Percentiles rank a stretch among this genome's conserved stretches.
Evolutionary conservation across 1,140 invertebrate genomes (phyloP).

Genomic region (Drosophila teissieri): DNA sequence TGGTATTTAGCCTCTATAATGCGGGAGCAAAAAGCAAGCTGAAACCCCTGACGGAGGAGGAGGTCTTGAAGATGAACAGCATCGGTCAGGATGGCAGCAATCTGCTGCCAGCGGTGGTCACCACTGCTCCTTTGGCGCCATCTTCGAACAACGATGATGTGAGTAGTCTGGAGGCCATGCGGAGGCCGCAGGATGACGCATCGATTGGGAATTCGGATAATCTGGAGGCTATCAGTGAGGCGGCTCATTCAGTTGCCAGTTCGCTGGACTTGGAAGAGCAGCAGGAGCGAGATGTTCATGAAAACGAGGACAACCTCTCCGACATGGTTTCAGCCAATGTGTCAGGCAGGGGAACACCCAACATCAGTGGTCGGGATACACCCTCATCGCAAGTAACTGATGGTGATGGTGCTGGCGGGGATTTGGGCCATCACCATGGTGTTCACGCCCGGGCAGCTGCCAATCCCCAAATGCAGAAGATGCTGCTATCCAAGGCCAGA

Average conservation of each 20-base stretch:
- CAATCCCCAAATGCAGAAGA: conserved; percentile 86
- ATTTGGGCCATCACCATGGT: conserved; percentile 83
- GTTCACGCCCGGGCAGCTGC: conserved; percentile 83
- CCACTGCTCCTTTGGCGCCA: conserved; percentile 33
- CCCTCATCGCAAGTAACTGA: conserved; percentile 96
- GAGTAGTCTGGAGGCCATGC: conserved; percentile 69
- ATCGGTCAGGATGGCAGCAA: conserved; percentile 67
- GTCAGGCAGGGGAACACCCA: conserved; percentile 93
- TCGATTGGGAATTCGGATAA: conserved; percentile 96
- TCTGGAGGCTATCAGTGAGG: conserved; percentile 96
- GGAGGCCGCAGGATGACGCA: conserved; percentile 91
- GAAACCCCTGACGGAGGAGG: conserved; percentile 80
- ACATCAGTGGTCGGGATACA: conserved; percentile 94
- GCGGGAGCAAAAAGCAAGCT: conserved; percentile 73
- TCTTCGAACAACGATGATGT: conserved; percentile 76
- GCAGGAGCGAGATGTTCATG: conserved; percentile 87
- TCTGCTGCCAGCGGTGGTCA: conserved; percentile 47
- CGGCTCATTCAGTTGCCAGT: conserved; percentile 94
- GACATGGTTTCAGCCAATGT: conserved; percentile 99
- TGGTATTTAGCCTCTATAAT: conserved; percentile 79
- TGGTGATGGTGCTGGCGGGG: conserved; percentile 86
- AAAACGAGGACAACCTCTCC: conserved; percentile 93
- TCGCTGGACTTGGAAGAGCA: conserved; percentile 95
- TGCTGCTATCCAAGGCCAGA: conserved; percentile 90
- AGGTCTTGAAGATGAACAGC: conserved; percentile 83